Evolutionary conservation across 2,888 invertebrate species (phyloP), one percentile per base, ranked within the genome.

Genomic region (Eledona agricola): DNA sequence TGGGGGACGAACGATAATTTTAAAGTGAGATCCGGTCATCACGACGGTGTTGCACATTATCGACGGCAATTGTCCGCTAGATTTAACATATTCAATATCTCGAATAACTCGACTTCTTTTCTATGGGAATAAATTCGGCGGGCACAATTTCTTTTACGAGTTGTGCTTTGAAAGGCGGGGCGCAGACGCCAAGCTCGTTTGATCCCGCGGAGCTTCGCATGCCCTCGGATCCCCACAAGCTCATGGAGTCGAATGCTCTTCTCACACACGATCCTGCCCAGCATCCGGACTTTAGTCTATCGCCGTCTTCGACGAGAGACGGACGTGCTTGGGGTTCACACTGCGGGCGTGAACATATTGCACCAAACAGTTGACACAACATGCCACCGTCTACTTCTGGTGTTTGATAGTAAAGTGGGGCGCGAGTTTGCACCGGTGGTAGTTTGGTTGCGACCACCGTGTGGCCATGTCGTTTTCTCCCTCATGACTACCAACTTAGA

Each of bases 151-250:
- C 64, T 64, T 60, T 61, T 43, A 37, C 32, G 40, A 34, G 40
- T 47, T 29, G 56, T 49, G 57, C 56, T 42, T 51, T 46, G 25
- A 29, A 35, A 29, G 46, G 57, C 50, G 56, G 59, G 51, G 63
- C 60, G 54, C 60, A 56, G 51, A 54, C 60, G 57, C 60, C 57
- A 43, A 31, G 17, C 46, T 59, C 65, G 64, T 46, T 45, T 28
- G 42, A 31, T 37, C 29, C 61, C 60, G 47, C 43, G 13, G 25
- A 46, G 42, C 25, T 49, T 59, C 61, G 64, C 77, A 76, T 78
- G 71, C 79, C 79, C 62, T 76, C 77, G 75, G 78, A 77, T 62
- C 75, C 72, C 76, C 76, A 68, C 80, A 79, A 79, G 78, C 80
- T 78, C 78, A 77, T 65, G 67, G 62, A 63, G 59, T 62, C 62